Evolutionary conservation across 1,140 invertebrate species (phyloP), one percentile per base, ranked within the genome.

Genomic region (Lucilia sericata): DNA sequence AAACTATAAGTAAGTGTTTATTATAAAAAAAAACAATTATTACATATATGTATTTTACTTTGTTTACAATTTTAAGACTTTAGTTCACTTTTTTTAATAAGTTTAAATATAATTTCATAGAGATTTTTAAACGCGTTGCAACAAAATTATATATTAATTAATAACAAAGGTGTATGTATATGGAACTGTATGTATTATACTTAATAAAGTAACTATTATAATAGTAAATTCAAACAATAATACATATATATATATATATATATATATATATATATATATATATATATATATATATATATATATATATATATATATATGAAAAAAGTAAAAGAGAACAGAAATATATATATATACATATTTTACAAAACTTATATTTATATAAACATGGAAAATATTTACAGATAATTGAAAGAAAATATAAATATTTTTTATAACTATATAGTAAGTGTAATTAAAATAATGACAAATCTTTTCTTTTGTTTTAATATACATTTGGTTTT

Each of bases 1-100:
- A 47, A 84, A 51, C 21, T 55, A 19, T 83, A 76, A 51, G 74
- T 83, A 55, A 25, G 70, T 84, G 42, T 51, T 81, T 49, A 51
- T 36, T 81, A 55, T 76, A 17, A 60, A 60, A 60, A n/a, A 60
- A 60, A 60, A 60, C 13, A 42, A 42, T 42, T 42, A 42, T 42
- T 42, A 42, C 42, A 42, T 42, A 42, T 70, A 25, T 70, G 14
- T 21, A 70, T 78, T 17, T 78, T 76, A 51, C 42, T 60, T 55
- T 78, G 60, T 78, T 47, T 84, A 84, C 47, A 49, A 12, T 75
- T 55, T 30, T 34, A 78, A 51, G 42, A 80, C 19, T 12, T 80
- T 70, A 65, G 25, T 30, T 30, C 25, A n/a, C 3, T 17, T n/a
- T 17, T 5, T 60, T 60, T 60, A 25, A 55, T 21, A 70, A 70